These are phyloP conservation scores for Rhadina sibilatrix DNA, from an alignment of 2,113 vertebrate species.

Conservation along the genomic window DNA sequence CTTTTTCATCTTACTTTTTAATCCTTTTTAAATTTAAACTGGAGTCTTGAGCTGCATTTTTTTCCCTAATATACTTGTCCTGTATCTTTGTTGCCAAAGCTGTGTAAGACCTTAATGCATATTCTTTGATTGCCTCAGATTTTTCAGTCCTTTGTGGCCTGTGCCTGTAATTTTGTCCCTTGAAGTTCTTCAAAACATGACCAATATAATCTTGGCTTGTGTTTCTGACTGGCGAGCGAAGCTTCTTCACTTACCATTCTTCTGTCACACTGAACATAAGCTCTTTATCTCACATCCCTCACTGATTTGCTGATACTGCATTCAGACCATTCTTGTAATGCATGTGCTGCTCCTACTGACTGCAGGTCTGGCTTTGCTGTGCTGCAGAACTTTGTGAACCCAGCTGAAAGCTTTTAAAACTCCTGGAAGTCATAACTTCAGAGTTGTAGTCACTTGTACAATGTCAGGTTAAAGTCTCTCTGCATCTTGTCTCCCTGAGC, in stretches of 20 bases:
- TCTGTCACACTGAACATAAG: background rate
- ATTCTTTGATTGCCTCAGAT: background rate
- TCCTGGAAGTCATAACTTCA: background rate
- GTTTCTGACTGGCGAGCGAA: background rate
- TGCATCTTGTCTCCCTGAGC: background rate
- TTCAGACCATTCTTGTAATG: background rate
- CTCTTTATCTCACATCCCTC: background rate
- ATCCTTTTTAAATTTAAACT: background rate
- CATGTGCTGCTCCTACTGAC: background rate
- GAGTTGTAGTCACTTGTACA: background rate
- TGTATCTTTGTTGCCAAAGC: background rate
- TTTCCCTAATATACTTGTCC: background rate
- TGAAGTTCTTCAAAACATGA: background rate
- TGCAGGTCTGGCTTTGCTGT: background rate
- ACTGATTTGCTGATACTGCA: background rate
- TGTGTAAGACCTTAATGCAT: background rate
- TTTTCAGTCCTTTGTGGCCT: background rate
- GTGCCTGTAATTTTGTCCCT: background rate
- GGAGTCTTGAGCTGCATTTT: background rate
- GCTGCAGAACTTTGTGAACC: background rate
- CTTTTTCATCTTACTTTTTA: background rate
- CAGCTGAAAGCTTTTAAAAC: background rate
- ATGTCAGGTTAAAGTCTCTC: background rate
- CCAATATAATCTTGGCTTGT: background rate
- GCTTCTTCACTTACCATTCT: background rate